These are phyloP conservation scores for Datnioides undecimradiatus DNA, from an alignment of 2,113 vertebrate genomes.

Conservation along the genomic window DNA sequence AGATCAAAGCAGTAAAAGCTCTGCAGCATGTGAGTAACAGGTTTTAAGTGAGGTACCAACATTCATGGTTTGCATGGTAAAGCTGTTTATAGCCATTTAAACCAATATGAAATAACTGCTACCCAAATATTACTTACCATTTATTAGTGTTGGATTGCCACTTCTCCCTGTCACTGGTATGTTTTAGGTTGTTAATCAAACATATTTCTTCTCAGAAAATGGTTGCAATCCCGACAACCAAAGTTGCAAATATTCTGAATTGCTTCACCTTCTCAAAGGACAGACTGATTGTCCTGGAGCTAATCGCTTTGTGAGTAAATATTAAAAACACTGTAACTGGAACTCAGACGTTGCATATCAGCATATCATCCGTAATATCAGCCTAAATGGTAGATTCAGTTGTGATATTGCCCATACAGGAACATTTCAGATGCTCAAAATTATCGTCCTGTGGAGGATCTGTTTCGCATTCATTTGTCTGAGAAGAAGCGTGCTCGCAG, in stretches of 20 bases:
- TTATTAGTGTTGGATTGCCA: background rate
- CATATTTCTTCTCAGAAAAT: constrained; percentile 89
- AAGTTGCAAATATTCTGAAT: constrained; percentile 97
- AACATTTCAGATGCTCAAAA: constrained; percentile 98
- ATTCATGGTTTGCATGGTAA: background rate
- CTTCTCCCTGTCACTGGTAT: background rate
- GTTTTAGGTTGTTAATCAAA: background rate
- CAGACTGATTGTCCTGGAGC: constrained; percentile 92
- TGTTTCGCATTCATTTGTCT: constrained; percentile 93
- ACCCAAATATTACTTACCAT: background rate
- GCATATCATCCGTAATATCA: constrained; percentile 10
- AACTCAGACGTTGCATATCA: background rate
- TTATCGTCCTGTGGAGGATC: constrained; percentile 95
- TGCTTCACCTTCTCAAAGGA: constrained; percentile 98
- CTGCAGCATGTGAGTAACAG: constrained; percentile 92
- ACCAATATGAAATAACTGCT: background rate
- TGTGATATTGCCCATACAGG: constrained; percentile 72
- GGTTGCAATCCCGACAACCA: constrained; percentile 95
- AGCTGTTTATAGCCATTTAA: background rate
- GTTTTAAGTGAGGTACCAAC: background rate
- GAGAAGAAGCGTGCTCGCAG: constrained; percentile 96
- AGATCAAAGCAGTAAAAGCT: constrained; percentile 97
- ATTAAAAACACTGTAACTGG: background rate
- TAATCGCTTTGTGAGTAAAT: constrained; percentile 94
- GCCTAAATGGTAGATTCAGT: background rate